These are phyloP conservation scores for Lasioglossum leucozonium DNA, from an alignment of 2,888 invertebrate genomes.

Conservation along the genomic window DNA sequence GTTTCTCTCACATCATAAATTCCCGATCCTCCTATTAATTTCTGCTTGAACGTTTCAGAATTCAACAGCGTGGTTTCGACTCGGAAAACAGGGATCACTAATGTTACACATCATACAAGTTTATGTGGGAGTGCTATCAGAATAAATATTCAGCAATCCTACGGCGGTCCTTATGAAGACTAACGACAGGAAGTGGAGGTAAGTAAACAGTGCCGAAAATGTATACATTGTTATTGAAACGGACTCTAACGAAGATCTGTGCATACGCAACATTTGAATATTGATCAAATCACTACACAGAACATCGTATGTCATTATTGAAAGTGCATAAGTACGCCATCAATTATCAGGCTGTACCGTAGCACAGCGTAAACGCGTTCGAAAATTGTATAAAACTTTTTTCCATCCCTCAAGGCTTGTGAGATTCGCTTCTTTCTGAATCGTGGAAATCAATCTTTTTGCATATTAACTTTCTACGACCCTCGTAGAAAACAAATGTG, in stretches of 20 bases:
- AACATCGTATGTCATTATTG: not conserved
- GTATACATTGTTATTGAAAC: conserved; percentile 1
- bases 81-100: not conserved
- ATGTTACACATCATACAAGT: not conserved
- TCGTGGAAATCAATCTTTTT: not conserved
- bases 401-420: no score
- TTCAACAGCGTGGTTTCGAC: not conserved
- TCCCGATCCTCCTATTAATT: no score
- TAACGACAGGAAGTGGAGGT: not conserved
- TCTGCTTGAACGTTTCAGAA: not conserved
- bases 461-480: not conserved
- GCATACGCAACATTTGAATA: not conserved
- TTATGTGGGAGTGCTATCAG: not conserved
- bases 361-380: no score
- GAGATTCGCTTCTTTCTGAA: not conserved
- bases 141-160: conserved; percentile 2
- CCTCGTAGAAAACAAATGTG: not conserved
- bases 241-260: conserved; percentile 13
- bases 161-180: not conserved
- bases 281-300: not conserved
- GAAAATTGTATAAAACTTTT: no score
- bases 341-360: no score
- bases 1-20: no score
- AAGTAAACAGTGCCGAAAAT: conserved; percentile 3
- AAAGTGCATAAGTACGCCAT: no score